These are phyloP conservation scores for Rhinichthys klamathensis DNA, from an alignment of 2,113 vertebrate genomes.

Conservation along the genomic window DNA sequence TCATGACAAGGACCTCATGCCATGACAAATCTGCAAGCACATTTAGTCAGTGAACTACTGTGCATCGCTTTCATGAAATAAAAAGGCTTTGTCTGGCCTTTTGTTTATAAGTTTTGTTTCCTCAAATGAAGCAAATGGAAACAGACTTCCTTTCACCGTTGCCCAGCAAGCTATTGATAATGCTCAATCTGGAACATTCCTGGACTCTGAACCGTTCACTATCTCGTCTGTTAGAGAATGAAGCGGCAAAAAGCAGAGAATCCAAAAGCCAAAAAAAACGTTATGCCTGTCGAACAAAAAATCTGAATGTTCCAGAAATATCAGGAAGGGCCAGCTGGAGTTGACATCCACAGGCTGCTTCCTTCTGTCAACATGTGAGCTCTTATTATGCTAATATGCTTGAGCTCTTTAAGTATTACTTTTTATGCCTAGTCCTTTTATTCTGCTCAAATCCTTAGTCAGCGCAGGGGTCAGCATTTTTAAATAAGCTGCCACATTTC, in stretches of 20 bases:
- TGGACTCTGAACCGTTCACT: slow-evolving; percentile 69
- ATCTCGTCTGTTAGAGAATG: slow-evolving; percentile 66
- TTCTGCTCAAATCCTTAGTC: slow-evolving; percentile 58
- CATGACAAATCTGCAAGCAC: not conserved
- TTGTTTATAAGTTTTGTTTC: slow-evolving; percentile 17
- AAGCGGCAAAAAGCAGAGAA: slow-evolving; percentile 64
- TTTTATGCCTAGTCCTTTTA: slow-evolving; percentile 53
- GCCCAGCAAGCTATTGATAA: slow-evolving; percentile 57
- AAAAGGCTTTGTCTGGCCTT: not conserved
- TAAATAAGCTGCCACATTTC: slow-evolving; percentile 44
- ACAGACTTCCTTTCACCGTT: slow-evolving; percentile 43
- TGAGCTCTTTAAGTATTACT: slow-evolving; percentile 59
- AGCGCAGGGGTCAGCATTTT: slow-evolving; percentile 51
- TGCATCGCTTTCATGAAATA: not conserved
- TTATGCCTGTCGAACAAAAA: slow-evolving; percentile 49
- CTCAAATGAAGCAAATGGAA: slow-evolving; percentile 65
- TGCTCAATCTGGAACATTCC: slow-evolving; percentile 65
- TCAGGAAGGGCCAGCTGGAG: slow-evolving; percentile 56
- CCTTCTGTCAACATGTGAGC: slow-evolving; percentile 41
- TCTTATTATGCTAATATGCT: slow-evolving; percentile 63
- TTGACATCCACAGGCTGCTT: slow-evolving; percentile 17
- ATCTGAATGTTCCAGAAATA: slow-evolving; percentile 60
- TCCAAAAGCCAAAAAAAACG: slow-evolving; percentile 62
- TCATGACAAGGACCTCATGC: not conserved
- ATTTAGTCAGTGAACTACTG: not conserved